Conservation (phyloP, 2,113 vertebrate genomes). For the Takifugu flavidus region DNA sequence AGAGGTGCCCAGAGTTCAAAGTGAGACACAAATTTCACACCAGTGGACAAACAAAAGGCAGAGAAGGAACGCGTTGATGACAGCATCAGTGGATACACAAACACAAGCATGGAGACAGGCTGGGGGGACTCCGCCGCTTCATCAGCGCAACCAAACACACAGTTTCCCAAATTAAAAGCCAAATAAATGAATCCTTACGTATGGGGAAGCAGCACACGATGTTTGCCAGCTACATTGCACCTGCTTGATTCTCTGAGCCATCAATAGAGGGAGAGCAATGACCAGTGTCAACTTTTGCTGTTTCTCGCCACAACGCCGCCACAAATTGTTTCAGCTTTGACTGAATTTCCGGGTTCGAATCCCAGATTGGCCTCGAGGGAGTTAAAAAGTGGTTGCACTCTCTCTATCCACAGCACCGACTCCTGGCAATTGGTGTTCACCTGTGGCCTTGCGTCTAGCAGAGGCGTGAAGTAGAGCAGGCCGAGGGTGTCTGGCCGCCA, state of each 20-base stretch:
- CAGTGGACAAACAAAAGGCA: neutral
- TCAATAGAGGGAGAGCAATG: slow-evolving; percentile 57
- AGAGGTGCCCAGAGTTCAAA: neutral
- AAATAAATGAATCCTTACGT: slow-evolving; percentile 2
- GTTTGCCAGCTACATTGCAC: slow-evolving; percentile 96
- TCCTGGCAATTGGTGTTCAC: slow-evolving; percentile 79
- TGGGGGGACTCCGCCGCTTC: neutral
- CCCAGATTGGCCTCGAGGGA: too few species aligned
- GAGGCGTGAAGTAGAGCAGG: slow-evolving; percentile 88
- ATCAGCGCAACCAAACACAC: slow-evolving; percentile 8
- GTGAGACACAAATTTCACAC: neutral
- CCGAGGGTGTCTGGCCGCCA: slow-evolving; percentile 91
- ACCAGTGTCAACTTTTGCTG: neutral
- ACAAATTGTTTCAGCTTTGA: slow-evolving; percentile 3
- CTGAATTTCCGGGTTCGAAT: neutral
- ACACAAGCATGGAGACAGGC: slow-evolving; percentile 32
- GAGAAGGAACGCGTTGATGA: neutral
- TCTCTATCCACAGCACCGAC: slow-evolving; percentile 61
- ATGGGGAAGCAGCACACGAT: slow-evolving; percentile 56
- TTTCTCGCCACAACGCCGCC: neutral
- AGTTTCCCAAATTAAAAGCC: slow-evolving; percentile 10
- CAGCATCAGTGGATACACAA: slow-evolving; percentile 21
- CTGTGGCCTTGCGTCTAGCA: slow-evolving; percentile 95
- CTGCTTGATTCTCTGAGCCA: slow-evolving; percentile 30
- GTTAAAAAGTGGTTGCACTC: slow-evolving; percentile 22